A percentile compares a stretch with the other conserved stretches of the same genome.
Evolutionary conservation across 2,113 vertebrate genomes (phyloP).

Genomic region (Tupaia chinensis): DNA sequence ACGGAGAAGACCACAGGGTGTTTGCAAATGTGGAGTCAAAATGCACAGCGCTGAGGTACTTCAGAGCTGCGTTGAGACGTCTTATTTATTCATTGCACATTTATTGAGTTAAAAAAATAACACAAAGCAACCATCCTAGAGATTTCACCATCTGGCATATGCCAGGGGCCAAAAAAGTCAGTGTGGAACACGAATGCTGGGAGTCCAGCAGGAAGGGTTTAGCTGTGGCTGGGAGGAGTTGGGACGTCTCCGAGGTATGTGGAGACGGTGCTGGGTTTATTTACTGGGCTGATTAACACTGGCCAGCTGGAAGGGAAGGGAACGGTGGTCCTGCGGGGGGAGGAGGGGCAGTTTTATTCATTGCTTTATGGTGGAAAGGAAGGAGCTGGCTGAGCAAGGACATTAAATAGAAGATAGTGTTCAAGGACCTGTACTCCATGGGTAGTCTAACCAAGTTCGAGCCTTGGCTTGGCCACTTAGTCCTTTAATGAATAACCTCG

Average conservation of each 20-base stretch:
- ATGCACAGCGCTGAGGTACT: not conserved
- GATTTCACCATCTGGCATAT: not conserved
- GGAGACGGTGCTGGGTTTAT: not conserved
- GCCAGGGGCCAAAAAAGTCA: not conserved
- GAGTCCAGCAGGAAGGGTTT: not conserved
- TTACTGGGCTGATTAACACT: not conserved
- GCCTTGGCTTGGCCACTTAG: not conserved
- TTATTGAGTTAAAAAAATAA: slow-evolving; percentile 64
- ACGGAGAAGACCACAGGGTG: not conserved
- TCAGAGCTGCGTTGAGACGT: not conserved
- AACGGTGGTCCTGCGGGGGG: not conserved
- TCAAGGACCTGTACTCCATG: not conserved
- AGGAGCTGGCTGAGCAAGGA: not conserved
- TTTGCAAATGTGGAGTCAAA: slow-evolving; percentile 1
- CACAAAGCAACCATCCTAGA: not conserved
- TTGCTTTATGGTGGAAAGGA: not conserved
- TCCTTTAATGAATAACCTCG: not conserved
- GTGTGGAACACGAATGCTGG: not conserved
- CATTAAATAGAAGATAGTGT: not conserved
- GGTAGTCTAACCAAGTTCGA: not conserved
- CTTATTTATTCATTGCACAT: slow-evolving; percentile 43
- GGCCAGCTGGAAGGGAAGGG: not conserved
- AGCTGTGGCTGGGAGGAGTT: not conserved
- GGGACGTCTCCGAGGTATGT: not conserved
- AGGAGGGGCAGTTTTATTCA: not conserved